Conservation (phyloP, 2,113 vertebrate species). For the Ageneiosus marmoratus region DNA sequence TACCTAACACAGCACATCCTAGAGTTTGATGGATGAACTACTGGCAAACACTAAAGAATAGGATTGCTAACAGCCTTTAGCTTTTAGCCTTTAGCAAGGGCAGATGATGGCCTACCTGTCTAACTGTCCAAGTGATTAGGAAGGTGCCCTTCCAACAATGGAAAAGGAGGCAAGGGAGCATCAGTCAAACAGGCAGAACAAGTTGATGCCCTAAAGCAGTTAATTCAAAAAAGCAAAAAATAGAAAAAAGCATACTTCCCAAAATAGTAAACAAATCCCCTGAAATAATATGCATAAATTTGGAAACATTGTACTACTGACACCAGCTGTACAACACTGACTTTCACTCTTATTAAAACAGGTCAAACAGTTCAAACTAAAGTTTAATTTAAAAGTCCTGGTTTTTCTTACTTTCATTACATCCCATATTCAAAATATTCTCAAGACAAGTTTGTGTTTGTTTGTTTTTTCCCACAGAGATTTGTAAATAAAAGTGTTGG, state of each 20-base stretch:
- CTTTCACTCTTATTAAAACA: neutral
- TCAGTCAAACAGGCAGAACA: neutral
- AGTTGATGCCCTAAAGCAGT: neutral
- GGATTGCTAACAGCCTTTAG: neutral
- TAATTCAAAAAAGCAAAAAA: no score
- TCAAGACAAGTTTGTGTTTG: neutral
- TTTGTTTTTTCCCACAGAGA: neutral
- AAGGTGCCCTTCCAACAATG: neutral
- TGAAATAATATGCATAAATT: neutral
- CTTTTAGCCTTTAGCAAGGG: constrained; percentile 1
- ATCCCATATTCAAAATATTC: neutral
- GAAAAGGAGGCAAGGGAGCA: neutral
- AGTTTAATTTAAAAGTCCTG: neutral
- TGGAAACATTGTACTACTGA: neutral
- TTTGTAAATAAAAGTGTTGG: neutral
- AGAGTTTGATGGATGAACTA: neutral
- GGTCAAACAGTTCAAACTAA: neutral
- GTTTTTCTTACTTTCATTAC: neutral
- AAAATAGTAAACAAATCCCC: neutral
- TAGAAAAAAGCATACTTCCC: neutral
- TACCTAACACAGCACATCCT: neutral
- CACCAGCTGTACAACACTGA: neutral
- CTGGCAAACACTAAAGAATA: neutral
- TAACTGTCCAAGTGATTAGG: neutral
- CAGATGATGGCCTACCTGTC: neutral